These are phyloP conservation scores for Falco naumanni DNA, from an alignment of 2,797 vertebrate species.

Conservation along the genomic window DNA sequence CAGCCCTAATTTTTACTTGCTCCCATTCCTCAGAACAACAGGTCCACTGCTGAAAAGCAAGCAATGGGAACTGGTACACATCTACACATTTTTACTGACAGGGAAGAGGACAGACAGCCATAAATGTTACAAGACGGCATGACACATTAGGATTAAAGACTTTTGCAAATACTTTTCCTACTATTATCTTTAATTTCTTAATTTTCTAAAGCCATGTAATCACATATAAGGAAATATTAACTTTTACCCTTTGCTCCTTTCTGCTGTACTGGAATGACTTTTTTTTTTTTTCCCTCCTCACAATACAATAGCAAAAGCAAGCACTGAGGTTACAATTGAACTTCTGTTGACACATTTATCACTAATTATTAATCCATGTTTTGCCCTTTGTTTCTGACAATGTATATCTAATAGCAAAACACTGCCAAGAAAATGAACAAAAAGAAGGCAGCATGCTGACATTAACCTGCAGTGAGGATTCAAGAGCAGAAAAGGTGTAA, in stretches of 20 bases:
- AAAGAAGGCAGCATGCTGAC: background rate
- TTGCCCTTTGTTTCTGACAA: background rate
- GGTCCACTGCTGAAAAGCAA: background rate
- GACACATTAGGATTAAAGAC: background rate
- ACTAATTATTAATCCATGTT: constrained; percentile 1
- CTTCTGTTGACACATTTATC: background rate
- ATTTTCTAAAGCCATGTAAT: background rate
- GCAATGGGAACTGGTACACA: background rate
- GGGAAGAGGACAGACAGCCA: background rate
- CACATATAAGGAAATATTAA: background rate
- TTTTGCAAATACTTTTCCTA: background rate
- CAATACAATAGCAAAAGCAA: background rate
- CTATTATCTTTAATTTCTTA: background rate
- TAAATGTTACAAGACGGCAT: background rate
- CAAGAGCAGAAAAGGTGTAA: background rate
- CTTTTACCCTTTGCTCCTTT: background rate
- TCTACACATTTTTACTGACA: background rate
- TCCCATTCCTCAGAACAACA: background rate
- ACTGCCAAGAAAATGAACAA: background rate
- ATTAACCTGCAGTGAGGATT: background rate
- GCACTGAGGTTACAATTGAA: background rate
- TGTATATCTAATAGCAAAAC: background rate
- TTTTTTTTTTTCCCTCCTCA: background rate
- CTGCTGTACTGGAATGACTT: background rate
- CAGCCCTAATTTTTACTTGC: background rate